These are phyloP conservation scores for Drosophila nigritarsus DNA, from an alignment of 2,888 invertebrate genomes.

Conservation along the genomic window DNA sequence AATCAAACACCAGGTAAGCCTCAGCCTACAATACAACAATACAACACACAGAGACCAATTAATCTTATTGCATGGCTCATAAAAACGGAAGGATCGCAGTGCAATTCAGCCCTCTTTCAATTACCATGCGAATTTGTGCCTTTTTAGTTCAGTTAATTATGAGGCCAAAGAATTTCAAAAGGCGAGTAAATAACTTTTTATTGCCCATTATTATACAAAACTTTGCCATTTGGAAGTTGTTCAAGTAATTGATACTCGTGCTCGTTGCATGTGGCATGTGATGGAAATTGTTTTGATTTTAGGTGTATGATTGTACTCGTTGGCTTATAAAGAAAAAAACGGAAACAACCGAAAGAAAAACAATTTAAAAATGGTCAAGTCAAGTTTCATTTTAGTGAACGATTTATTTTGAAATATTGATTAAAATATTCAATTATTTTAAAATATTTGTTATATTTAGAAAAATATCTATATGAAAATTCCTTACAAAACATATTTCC, in stretches of 20 bases:
- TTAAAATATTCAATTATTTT: no score
- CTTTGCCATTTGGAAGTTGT: conserved; percentile 3
- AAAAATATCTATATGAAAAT: background rate
- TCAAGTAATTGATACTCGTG: conserved; percentile 7
- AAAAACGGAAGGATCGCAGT: conserved; percentile 24
- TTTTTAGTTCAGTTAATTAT: conserved; percentile 39
- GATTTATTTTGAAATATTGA: background rate
- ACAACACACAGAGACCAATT: conserved; percentile 37
- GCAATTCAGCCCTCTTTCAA: conserved; percentile 39
- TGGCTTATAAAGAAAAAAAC: background rate
- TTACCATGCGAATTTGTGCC: conserved; percentile 27
- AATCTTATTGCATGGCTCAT: conserved; percentile 45
- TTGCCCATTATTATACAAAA: conserved; percentile 7
- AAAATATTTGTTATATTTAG: background rate
- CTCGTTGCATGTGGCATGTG: conserved; percentile 2
- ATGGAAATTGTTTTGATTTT: background rate
- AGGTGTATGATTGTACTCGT: background rate
- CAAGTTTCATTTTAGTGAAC: background rate
- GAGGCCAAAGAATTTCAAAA: conserved; percentile 20
- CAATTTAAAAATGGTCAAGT: background rate
- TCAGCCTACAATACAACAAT: conserved; percentile 9
- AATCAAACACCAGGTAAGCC: conserved; percentile 45
- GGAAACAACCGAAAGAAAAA: background rate
- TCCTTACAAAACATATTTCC: no score
- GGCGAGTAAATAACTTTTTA: conserved; percentile 18